These are phyloP conservation scores for Atherix ibis DNA, from an alignment of 2,888 invertebrate species.

Conservation along the genomic window DNA sequence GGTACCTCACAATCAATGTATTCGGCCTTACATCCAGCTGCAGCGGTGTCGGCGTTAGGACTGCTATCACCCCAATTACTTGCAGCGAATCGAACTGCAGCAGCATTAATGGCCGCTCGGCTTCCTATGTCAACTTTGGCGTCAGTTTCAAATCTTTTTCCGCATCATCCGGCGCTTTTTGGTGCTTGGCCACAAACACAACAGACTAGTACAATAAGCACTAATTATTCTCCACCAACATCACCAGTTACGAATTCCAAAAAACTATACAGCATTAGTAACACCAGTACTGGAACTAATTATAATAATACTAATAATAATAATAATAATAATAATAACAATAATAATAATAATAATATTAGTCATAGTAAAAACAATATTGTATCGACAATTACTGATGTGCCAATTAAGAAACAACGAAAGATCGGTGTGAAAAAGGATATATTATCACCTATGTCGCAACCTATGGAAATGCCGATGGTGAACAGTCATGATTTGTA, in stretches of 20 bases:
- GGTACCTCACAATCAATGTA: slow-evolving; percentile 25
- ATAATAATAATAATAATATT: slow-evolving; percentile 9
- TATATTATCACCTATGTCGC: slow-evolving; percentile 18
- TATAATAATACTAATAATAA: slow-evolving; percentile 14
- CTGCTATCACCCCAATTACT: slow-evolving; percentile 28
- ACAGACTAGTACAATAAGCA: slow-evolving; percentile 17
- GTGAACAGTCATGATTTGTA: slow-evolving; percentile 12
- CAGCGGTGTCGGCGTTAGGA: slow-evolving; percentile 29
- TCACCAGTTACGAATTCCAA: slow-evolving; percentile 23
- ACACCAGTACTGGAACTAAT: slow-evolving; percentile 8
- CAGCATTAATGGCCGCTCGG: slow-evolving; percentile 30
- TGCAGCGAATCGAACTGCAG: slow-evolving; percentile 29
- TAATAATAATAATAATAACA: slow-evolving; percentile 10
- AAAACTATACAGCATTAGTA: slow-evolving; percentile 15
- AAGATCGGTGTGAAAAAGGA: slow-evolving; percentile 28
- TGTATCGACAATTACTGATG: slow-evolving; percentile 16
- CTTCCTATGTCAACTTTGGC: slow-evolving; percentile 29
- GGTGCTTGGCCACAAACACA: slow-evolving; percentile 22
- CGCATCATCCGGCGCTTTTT: slow-evolving; percentile 29
- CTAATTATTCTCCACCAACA: slow-evolving; percentile 27
- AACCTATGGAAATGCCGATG: slow-evolving; percentile 21
- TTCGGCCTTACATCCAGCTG: slow-evolving; percentile 25
- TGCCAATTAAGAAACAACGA: slow-evolving; percentile 24
- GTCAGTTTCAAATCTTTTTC: slow-evolving; percentile 22
- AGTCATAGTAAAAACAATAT: slow-evolving; percentile 12